Percentiles rank a stretch among this genome's conserved stretches.
Evolutionary conservation across 1,140 invertebrate genomes (phyloP).

Genomic region (Lepidotrigona ventralis): DNA sequence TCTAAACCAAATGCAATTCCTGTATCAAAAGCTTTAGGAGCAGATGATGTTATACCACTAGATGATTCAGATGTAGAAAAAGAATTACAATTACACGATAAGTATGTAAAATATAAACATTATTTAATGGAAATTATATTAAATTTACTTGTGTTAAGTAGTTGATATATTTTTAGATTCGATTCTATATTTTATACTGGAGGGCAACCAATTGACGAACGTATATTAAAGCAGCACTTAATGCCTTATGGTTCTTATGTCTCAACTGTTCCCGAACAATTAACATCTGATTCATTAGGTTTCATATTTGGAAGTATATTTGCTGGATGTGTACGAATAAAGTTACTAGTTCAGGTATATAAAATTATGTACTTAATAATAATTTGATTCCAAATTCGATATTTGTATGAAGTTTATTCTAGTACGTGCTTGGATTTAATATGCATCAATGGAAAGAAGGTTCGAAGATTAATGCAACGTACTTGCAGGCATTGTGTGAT

Average conservation of each 20-base stretch:
- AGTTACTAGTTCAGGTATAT: slow-evolving; percentile 76
- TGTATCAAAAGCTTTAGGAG: slow-evolving; percentile 81
- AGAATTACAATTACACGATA: slow-evolving; percentile 73
- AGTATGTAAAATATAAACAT: slow-evolving; percentile 62
- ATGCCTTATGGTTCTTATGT: slow-evolving; percentile 78
- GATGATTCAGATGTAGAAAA: slow-evolving; percentile 75
- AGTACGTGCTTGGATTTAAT: slow-evolving; percentile 76
- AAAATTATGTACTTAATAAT: neutral
- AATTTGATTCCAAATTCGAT: slow-evolving; percentile 13
- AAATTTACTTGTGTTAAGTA: slow-evolving; percentile 42
- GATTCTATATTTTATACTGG: slow-evolving; percentile 82
- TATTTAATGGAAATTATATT: slow-evolving; percentile 10
- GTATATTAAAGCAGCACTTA: slow-evolving; percentile 77
- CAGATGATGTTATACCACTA: slow-evolving; percentile 80
- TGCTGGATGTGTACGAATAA: slow-evolving; percentile 77
- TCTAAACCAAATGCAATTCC: slow-evolving; percentile 80
- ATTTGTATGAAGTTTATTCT: slow-evolving; percentile 52
- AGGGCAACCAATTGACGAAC: slow-evolving; percentile 73
- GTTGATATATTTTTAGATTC: slow-evolving; percentile 76
- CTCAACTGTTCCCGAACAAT: slow-evolving; percentile 77
- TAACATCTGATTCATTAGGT: slow-evolving; percentile 82
- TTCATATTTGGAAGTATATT: slow-evolving; percentile 80
- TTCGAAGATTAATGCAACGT: slow-evolving; percentile 76
- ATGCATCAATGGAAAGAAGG: slow-evolving; percentile 77
- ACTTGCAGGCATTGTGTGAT: slow-evolving; percentile 79